Evolutionary conservation across 1,140 invertebrate genomes (phyloP).

Genomic region (Leptinotarsa lineolata): DNA sequence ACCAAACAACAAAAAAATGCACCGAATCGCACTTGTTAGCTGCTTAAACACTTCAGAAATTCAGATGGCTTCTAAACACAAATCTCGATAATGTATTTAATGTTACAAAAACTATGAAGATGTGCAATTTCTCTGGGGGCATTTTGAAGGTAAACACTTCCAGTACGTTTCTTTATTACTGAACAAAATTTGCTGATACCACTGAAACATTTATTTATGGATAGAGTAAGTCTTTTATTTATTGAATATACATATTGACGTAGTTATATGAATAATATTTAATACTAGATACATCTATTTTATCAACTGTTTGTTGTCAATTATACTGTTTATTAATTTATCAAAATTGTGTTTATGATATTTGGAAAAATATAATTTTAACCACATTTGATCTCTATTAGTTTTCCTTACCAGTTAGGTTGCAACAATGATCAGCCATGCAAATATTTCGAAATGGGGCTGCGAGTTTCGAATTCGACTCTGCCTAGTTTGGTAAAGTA

Average conservation of each 20-base stretch:
- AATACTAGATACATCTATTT: constrained; percentile 25
- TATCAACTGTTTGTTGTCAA: constrained; percentile 23
- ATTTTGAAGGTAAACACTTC: too few relatives aligned
- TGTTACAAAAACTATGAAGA: too few relatives aligned
- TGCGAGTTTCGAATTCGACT: constrained; percentile 68
- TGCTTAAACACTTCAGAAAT: too few relatives aligned
- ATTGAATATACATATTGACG: constrained; percentile 21
- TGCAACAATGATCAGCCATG: constrained; percentile 75
- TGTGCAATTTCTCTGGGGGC: too few relatives aligned
- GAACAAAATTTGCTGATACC: not conserved
- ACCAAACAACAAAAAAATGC: too few relatives aligned
- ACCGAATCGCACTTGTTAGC: too few relatives aligned
- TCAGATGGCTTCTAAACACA: too few relatives aligned
- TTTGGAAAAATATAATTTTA: too few relatives aligned
- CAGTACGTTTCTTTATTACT: too few relatives aligned
- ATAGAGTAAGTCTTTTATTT: constrained; percentile 11
- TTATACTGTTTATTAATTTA: constrained; percentile 31
- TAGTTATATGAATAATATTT: constrained; percentile 6
- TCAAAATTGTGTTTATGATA: constrained; percentile 13
- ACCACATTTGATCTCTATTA: too few relatives aligned
- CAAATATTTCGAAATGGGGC: constrained; percentile 77
- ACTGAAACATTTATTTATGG: too few relatives aligned
- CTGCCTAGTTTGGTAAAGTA: constrained; percentile 70
- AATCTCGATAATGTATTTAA: too few relatives aligned
- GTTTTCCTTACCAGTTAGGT: not conserved